phyloP scores from a whole-genome alignment of 2,888 invertebrate genomes.

The Eupithecia pulchellata region DNA sequence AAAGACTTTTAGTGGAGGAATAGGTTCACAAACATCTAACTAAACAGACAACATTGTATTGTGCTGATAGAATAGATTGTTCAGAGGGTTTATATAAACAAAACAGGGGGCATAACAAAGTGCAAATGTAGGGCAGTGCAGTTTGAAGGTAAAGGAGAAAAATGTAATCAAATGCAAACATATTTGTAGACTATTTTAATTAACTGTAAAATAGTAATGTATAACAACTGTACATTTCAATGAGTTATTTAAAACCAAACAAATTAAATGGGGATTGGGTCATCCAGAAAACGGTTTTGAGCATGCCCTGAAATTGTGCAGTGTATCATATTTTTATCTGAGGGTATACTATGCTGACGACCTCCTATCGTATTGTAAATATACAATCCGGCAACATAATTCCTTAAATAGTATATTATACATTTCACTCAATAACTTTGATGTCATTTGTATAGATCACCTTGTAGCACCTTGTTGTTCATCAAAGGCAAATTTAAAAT shows the following conservation, averaged over 20 bases:
- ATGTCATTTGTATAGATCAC: conserved; percentile 16
- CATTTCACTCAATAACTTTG: conserved; percentile 44
- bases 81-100: conserved; percentile 28
- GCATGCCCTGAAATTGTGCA: conserved; percentile 78
- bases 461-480: conserved; percentile 36
- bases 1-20: conserved; percentile 71
- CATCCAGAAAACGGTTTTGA: conserved; percentile 70
- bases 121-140: conserved; percentile 36
- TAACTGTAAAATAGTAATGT: conserved; percentile 72
- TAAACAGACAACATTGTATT: conserved; percentile 51
- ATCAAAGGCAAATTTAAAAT: conserved; percentile 27
- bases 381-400: conserved; percentile 38
- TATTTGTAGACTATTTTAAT: conserved; percentile 78
- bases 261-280: conserved; percentile 58
- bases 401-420: conserved; percentile 28
- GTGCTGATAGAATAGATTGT: conserved; percentile 37
- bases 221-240: conserved; percentile 78
- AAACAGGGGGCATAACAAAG: conserved; percentile 36
- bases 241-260: conserved; percentile 72
- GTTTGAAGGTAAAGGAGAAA: conserved; percentile 31
- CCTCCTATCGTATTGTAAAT: conserved; percentile 37
- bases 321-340: conserved; percentile 55
- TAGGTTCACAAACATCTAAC: conserved; percentile 49
- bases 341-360: conserved; percentile 43
- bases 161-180: conserved; percentile 64